Base-by-base conservation (phyloP, 2,888 invertebrate species). In the Pelosia muscerda region DNA sequence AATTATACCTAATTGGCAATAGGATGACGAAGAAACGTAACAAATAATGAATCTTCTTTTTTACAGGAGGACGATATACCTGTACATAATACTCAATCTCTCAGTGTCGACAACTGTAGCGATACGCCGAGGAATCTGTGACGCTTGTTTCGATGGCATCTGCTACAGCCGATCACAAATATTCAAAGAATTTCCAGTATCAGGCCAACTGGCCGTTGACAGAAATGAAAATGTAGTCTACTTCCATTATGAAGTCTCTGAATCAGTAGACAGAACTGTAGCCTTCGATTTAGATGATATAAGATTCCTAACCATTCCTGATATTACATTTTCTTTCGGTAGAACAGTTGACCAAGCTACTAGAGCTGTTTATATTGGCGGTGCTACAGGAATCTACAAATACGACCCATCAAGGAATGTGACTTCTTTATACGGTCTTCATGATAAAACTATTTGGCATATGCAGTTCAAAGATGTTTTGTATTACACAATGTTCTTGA, bases 141-240 rank as follows among this genome's bases (percentile, higher is more conserved):
- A 93, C 68, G 91, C 90, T 2, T 92, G 92, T 68, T 79, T 92
- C 53, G 85, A 91, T 67, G 84, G 83, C n/a, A 75, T 82, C 0
- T 93, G 93, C 65, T 90, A 91, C 78, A 86, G 84, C 2, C 86
- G 86, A 66, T 84, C 84, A 4, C 83, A 74, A 54, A 82, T 92
- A 56, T 84, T 88, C 64, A 83, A 85, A 53, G 86, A 85, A 55
- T 73, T 85, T 49, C 84, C 86, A 65, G 79, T 92, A 28, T 85
- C 89, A 5, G 93, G 92, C 0, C 92, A 92, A 76, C 72, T 92
- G 25, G 91, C 91, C 5, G 81, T 93, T 4, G 93, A 92, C 58
- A 83, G 87, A 71, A 83, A 71, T 0, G 84, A 85, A 15, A 91
- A 92, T 62, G 81, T 87, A 0, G 74, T 92, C 2, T 90, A 92